Conservation (phyloP, 2,113 vertebrate genomes). For the Hemicordylus capensis region DNA sequence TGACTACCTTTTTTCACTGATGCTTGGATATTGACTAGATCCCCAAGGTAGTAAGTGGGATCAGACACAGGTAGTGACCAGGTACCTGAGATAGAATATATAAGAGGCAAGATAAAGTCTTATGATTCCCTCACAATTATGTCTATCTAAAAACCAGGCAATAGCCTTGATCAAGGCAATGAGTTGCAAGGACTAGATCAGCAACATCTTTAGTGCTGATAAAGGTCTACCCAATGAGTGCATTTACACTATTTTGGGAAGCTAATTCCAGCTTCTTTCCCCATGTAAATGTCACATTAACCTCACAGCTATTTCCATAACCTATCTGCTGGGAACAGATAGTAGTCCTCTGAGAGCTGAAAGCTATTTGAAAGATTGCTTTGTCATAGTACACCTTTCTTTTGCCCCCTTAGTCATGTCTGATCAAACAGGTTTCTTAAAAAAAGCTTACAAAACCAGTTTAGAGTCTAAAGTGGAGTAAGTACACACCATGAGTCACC, state of each 20-base stretch:
- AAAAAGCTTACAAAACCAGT: neutral
- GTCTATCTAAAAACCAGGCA: neutral
- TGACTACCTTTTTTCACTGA: neutral
- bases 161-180: neutral
- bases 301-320: neutral
- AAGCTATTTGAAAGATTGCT: neutral
- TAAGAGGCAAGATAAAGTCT: accelerated
- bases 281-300: too few relatives aligned
- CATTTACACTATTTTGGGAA: neutral
- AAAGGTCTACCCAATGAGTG: neutral
- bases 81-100: neutral
- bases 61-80: constrained; percentile 10
- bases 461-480: neutral
- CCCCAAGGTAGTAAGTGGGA: constrained; percentile 22
- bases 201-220: too few relatives aligned
- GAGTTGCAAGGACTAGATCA: neutral
- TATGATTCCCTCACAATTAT: accelerated
- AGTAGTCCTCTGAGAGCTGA: neutral
- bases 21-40: constrained; percentile 32
- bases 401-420: neutral
- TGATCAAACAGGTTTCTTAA: neutral
- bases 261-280: neutral
- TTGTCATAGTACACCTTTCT: neutral
- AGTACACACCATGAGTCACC: neutral
- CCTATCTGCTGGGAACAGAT: neutral